phyloP scores from a whole-genome alignment of 2,888 invertebrate genomes.

The Cerastis leucographa region DNA sequence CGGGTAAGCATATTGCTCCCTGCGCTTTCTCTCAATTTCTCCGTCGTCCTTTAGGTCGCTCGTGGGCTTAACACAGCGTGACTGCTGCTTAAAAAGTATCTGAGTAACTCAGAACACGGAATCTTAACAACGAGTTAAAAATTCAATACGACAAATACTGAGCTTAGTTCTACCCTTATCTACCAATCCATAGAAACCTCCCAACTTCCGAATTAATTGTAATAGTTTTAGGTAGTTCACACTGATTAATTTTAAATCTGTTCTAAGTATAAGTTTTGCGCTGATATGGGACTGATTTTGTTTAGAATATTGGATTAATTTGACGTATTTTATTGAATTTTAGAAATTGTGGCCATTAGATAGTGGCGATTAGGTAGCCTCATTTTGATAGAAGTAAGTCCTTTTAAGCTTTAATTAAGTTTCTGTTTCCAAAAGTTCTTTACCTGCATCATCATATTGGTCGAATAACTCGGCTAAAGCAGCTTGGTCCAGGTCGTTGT shows the following conservation, averaged over 20 bases:
- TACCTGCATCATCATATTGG: conserved; percentile 84
- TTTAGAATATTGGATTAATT: background rate
- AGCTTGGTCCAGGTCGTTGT: conserved; percentile 80
- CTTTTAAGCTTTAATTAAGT: background rate
- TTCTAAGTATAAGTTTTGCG: background rate
- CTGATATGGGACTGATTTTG: background rate
- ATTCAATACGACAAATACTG: background rate
- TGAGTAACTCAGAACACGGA: background rate
- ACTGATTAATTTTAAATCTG: background rate
- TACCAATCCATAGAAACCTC: background rate
- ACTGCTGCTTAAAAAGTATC: too few relatives aligned
- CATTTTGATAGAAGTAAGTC: background rate
- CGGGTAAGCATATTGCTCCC: too few relatives aligned
- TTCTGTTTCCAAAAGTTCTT: background rate
- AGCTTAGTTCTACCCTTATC: background rate
- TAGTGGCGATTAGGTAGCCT: background rate
- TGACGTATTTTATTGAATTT: background rate
- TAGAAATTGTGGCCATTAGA: background rate
- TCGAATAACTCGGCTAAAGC: conserved; percentile 83
- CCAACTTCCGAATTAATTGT: background rate
- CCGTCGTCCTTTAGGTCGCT: too few relatives aligned
- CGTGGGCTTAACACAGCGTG: too few relatives aligned
- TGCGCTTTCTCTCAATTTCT: too few relatives aligned
- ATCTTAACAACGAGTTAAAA: background rate
- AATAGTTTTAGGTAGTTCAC: background rate